Conservation (phyloP, 2,113 vertebrate species). For the Hiodon tergisus region DNA sequence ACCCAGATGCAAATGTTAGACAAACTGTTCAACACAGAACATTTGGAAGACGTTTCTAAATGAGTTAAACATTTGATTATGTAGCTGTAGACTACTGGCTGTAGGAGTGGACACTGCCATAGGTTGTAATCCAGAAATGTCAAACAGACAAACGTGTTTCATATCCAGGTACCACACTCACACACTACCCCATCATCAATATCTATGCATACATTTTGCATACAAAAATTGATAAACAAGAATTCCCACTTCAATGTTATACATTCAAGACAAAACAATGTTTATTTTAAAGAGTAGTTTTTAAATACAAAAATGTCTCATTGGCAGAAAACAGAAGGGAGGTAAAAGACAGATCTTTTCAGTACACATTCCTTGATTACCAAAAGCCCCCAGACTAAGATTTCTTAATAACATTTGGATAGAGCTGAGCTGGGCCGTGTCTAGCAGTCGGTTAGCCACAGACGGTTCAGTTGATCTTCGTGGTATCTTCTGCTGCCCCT, state of each 20-base stretch:
- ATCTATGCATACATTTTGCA: neutral
- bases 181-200: neutral
- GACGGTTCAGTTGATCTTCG: conserved; percentile 2
- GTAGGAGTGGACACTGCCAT: too few relatives aligned
- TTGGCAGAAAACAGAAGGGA: neutral
- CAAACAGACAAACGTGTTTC: neutral
- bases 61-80: neutral
- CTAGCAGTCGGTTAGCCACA: neutral
- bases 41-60: neutral
- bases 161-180: neutral
- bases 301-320: conserved; percentile 1
- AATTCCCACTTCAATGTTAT: neutral
- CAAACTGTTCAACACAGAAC: neutral
- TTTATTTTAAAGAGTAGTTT: neutral
- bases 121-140: too few relatives aligned
- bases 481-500: neutral
- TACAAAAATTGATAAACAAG: neutral
- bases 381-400: neutral
- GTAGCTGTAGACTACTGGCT: neutral
- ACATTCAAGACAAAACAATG: neutral
- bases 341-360: neutral
- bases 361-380: neutral
- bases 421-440: neutral
- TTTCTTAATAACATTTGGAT: conserved; percentile 10
- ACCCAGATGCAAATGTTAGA: conserved; percentile 10